phyloP scores from a whole-genome alignment of 2,113 vertebrate genomes.

The Channa maculata region DNA sequence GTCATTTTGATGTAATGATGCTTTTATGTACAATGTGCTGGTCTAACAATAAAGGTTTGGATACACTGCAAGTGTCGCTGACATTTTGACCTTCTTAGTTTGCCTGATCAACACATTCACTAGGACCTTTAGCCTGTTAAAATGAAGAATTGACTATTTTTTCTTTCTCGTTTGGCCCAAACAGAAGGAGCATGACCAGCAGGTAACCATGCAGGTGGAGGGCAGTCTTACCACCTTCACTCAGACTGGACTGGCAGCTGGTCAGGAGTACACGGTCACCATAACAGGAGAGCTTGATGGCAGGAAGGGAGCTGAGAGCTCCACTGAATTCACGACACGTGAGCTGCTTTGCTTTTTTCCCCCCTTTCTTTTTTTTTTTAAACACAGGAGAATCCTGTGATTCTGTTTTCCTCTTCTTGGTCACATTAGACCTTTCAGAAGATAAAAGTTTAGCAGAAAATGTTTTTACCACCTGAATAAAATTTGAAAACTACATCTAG shows the following conservation, averaged over 20 bases:
- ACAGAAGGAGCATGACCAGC: constrained; percentile 79
- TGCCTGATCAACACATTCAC: no score
- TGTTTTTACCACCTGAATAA: no score
- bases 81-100: no score
- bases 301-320: constrained; percentile 64
- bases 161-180: background rate
- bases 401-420: background rate
- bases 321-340: constrained; percentile 79
- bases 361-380: background rate
- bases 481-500: no score
- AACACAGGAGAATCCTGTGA: background rate
- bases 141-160: no score
- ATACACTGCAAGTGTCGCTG: no score
- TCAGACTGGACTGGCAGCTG: constrained; percentile 81
- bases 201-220: constrained; percentile 56
- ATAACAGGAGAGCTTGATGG: constrained; percentile 75
- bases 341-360: constrained; percentile 24
- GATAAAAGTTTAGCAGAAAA: no score
- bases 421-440: no score
- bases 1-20: no score
- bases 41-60: no score
- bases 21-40: no score
- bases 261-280: constrained; percentile 80
- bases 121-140: no score
- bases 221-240: constrained; percentile 73